phyloP scores from a whole-genome alignment of 2,888 invertebrate species.

The Hypercompe scribonia region DNA sequence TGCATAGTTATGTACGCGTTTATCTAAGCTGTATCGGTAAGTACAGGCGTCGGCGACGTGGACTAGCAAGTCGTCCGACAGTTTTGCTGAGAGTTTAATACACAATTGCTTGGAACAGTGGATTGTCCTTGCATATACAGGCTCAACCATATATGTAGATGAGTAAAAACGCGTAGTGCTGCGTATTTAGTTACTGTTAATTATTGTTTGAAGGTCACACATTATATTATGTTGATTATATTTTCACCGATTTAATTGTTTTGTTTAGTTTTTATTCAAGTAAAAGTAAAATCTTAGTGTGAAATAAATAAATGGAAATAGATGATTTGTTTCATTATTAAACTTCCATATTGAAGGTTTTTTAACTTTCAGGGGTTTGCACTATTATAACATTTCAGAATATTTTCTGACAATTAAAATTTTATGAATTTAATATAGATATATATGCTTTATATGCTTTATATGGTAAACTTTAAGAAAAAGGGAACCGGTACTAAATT shows the following conservation, averaged over 20 bases:
- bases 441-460: too few relatives aligned
- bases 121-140: slow-evolving; percentile 45
- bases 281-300: not conserved
- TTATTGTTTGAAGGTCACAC: not conserved
- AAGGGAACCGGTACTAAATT: not conserved
- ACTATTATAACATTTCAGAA: too few relatives aligned
- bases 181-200: not conserved
- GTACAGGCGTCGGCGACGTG: slow-evolving; percentile 64
- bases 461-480: too few relatives aligned
- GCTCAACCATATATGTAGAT: slow-evolving; percentile 12
- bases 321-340: not conserved
- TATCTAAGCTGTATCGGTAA: slow-evolving; percentile 80
- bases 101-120: slow-evolving; percentile 65
- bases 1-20: slow-evolving; percentile 82
- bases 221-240: not conserved
- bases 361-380: too few relatives aligned
- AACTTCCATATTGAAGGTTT: not conserved
- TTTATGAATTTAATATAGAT: too few relatives aligned
- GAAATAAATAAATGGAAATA: not conserved
- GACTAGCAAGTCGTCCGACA: slow-evolving; percentile 65
- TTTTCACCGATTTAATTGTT: not conserved
- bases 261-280: too few relatives aligned
- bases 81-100: slow-evolving; percentile 61
- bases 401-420: too few relatives aligned
- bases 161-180: not conserved